Base-by-base conservation (phyloP, 2,888 invertebrate species). In the Dicycla oo region DNA sequence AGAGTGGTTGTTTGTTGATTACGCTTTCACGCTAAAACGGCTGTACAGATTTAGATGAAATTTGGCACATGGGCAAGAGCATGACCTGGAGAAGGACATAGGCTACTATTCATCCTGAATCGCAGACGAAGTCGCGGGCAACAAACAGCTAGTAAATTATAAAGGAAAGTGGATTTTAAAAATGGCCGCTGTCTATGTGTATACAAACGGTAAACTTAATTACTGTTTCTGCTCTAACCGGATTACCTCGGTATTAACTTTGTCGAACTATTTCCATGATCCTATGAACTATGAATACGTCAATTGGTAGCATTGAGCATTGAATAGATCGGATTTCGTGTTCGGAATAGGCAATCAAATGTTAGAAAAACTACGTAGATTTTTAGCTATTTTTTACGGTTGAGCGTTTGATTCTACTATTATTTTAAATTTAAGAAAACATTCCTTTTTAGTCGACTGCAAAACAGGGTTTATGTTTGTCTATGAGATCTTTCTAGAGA, bases 241-340 rank as follows among this genome's bases (percentile, higher is more conserved):
- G 72, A 78, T 80, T 77, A 70, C 58, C 13, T 18, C 18, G 76
- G 83, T 54, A 72, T 68, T 78, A 79, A 66, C 78, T 56, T 40
- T 63, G 60, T 56, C 38, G 40, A 78, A 56, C 58, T 57, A 54
- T 54, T 58, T 65, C 30, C 73, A 54, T 54, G 54, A 53, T 58
- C 23, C 51, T 67, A 69, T 54, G 56, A 78, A 78, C 30, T 67
- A 62, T 65, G 56, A 62, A 67, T 60, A 30, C 78, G 51, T 60
- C 38, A 70, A 38, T 78, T 58, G 51, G 40, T 18, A 53, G 47
- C 15, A 67, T 56, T 69, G 69, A 60, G 7, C 3, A 53, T 49
- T 38, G 65, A 75, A 75, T 54, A 38, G 40, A 26, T 61, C 26
- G 45, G 30, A 60, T 68, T 58, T 43, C 20, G 60, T 26, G n/a